These are phyloP conservation scores for Cassiopea andromeda DNA, from an alignment of 30 jellyfish, hydroid and myxozoan species.

Conservation along the genomic window DNA sequence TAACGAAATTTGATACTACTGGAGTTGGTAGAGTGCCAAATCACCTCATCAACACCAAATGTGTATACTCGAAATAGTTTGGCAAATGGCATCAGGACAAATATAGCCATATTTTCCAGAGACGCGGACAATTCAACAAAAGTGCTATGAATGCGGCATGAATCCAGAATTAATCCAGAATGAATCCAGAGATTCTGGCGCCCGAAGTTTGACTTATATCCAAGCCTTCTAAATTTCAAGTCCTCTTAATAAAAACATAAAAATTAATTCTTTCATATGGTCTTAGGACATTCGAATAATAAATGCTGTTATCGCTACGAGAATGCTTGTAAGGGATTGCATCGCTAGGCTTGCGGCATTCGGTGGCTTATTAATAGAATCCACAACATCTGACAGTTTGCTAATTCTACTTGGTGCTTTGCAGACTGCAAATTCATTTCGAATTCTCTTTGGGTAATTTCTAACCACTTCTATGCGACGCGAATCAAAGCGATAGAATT, in stretches of 20 bases:
- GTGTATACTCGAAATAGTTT: no score
- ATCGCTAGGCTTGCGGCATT: background rate
- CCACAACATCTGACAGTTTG: background rate
- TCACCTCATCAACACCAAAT: no score
- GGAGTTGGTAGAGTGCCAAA: no score
- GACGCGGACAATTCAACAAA: no score
- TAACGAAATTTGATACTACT: no score
- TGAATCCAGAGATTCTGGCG: no score
- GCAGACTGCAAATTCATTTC: conserved; percentile 70
- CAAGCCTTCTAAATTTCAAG: no score
- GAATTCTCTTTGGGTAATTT: conserved; percentile 73
- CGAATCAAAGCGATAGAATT: conserved; percentile 83
- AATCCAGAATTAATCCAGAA: no score
- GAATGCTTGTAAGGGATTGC: background rate
- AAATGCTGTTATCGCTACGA: background rate
- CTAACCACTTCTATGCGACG: conserved; percentile 47
- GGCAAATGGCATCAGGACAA: no score
- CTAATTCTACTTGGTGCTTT: conserved; percentile 1
- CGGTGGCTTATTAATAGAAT: background rate
- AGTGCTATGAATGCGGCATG: no score
- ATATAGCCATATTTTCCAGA: no score
- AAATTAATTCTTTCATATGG: background rate
- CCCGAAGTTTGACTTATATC: no score
- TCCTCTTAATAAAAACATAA: background rate
- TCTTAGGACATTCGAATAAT: background rate